Conservation (phyloP, 2,113 vertebrate species). For the Lepus timidus region DNA sequence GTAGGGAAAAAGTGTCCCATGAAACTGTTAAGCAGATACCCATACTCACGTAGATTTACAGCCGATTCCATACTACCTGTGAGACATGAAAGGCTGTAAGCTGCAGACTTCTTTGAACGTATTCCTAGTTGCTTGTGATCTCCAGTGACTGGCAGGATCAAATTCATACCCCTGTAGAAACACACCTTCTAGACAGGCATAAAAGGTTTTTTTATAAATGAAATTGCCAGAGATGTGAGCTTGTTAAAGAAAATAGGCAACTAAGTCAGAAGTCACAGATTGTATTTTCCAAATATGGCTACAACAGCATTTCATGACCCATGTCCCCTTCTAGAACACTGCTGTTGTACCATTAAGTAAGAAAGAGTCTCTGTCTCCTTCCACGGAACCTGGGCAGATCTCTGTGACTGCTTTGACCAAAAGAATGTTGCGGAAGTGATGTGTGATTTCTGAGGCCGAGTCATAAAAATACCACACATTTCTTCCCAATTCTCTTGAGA, state of each 20-base stretch:
- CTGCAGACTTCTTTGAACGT: background rate
- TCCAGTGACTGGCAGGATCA: background rate
- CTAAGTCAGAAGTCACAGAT: background rate
- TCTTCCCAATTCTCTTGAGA: background rate
- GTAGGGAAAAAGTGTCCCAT: too few relatives aligned
- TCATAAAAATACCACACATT: background rate
- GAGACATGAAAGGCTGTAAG: background rate
- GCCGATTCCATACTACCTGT: background rate
- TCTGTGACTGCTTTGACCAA: slow-evolving; percentile 29
- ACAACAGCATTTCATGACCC: background rate
- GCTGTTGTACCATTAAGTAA: background rate
- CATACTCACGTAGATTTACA: background rate
- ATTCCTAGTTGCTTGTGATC: background rate
- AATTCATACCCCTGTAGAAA: background rate
- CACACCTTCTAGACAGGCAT: background rate
- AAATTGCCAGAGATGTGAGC: slow-evolving; percentile 18
- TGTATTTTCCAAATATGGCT: background rate
- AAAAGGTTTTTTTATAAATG: slow-evolving; percentile 25
- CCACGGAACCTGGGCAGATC: background rate
- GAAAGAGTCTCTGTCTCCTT: background rate
- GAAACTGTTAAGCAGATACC: background rate
- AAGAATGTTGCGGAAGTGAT: background rate
- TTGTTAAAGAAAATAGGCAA: background rate
- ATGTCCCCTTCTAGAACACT: slow-evolving; percentile 14
- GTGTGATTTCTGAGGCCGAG: slow-evolving; percentile 43